Conservation (phyloP, 1,140 invertebrate species). For the Bombus soroeensis region DNA sequence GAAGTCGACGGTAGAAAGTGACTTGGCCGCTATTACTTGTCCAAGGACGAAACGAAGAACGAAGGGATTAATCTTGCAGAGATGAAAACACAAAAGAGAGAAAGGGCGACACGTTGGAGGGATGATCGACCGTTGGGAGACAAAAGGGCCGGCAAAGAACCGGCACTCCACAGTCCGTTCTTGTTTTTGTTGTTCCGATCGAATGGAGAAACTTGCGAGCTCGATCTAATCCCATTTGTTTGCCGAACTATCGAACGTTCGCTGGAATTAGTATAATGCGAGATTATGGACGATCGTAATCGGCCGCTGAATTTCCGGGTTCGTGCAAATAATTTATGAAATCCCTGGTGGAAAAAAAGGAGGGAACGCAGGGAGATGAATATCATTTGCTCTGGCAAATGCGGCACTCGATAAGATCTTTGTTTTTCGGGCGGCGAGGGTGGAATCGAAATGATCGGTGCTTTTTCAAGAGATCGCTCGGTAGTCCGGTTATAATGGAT, state of each 20-base stretch:
- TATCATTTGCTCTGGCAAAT: background rate
- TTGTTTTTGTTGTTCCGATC: slow-evolving; percentile 13
- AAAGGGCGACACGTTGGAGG: background rate
- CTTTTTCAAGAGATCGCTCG: background rate
- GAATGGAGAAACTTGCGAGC: slow-evolving; percentile 15
- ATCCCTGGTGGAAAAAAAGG: background rate
- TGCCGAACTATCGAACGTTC: slow-evolving; percentile 3
- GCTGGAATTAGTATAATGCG: slow-evolving; percentile 36
- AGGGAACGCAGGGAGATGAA: background rate
- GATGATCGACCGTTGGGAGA: background rate
- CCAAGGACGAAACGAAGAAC: slow-evolving; percentile 5
- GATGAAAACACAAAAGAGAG: slow-evolving; percentile 7
- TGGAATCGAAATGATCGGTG: background rate
- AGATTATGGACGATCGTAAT: slow-evolving; percentile 24
- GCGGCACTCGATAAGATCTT: slow-evolving; percentile 6
- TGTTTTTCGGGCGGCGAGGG: background rate
- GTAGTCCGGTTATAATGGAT: background rate
- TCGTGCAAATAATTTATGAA: slow-evolving; percentile 43
- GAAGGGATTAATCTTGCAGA: slow-evolving; percentile 37
- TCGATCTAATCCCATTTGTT: slow-evolving; percentile 35
- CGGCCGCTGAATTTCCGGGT: slow-evolving; percentile 35
- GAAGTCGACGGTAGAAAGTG: background rate
- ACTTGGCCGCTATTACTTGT: background rate
- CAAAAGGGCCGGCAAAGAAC: background rate
- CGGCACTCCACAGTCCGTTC: background rate